Evolutionary conservation across 2,113 vertebrate genomes (phyloP).

Genomic region (Oreotrochilus melanogaster): DNA sequence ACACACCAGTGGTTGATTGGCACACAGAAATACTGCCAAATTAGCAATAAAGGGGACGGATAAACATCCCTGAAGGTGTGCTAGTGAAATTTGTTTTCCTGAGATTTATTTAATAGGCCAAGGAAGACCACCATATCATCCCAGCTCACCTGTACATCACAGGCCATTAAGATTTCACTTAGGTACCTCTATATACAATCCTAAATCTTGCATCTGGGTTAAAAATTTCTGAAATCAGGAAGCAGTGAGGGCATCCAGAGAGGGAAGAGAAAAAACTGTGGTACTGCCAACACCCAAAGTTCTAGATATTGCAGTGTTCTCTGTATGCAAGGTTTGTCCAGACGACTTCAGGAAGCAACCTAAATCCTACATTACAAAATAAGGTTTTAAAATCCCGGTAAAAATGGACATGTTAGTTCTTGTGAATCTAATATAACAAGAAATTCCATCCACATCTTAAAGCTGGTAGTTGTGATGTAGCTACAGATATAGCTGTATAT

Average conservation of each 20-base stretch:
- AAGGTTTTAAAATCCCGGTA: background rate
- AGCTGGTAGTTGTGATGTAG: background rate
- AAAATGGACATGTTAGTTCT: background rate
- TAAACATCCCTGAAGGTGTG: background rate
- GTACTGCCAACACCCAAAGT: background rate
- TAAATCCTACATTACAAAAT: background rate
- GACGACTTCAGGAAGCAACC: accelerated
- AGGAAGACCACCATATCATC: background rate
- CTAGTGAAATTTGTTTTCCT: background rate
- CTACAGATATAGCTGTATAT: background rate
- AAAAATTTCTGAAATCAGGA: background rate
- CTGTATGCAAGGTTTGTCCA: accelerated
- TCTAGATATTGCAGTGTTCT: background rate
- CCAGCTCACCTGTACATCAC: background rate
- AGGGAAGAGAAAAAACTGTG: background rate
- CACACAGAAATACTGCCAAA: background rate
- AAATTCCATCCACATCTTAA: background rate
- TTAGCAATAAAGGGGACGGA: background rate
- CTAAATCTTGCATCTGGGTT: background rate
- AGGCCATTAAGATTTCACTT: background rate
- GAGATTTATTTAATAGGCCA: background rate
- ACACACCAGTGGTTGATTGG: background rate
- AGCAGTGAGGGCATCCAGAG: background rate
- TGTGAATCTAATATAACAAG: background rate
- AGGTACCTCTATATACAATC: background rate